Percentiles rank a stretch among this genome's conserved stretches.
These are phyloP conservation scores for Calameuta pallipes DNA, from an alignment of 2,888 invertebrate genomes.

Conservation along the genomic window DNA sequence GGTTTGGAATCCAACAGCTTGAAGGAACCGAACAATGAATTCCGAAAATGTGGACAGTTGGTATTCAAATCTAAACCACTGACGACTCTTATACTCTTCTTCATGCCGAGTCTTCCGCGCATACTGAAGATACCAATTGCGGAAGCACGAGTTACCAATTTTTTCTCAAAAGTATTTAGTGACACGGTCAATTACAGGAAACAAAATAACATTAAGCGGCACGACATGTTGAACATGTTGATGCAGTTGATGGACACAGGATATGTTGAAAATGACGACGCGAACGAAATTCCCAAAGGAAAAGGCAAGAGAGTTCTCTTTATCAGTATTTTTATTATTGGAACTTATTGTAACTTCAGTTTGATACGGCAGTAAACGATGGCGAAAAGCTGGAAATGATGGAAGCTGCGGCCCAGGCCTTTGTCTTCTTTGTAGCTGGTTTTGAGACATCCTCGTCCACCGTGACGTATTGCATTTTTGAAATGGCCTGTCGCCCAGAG, in stretches of 20 bases:
- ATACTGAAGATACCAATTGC: not conserved
- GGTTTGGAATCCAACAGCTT: slow-evolving; percentile 63
- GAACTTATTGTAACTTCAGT: no score
- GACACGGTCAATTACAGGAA: slow-evolving; percentile 28
- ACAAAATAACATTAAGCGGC: slow-evolving; percentile 27
- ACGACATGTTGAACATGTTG: slow-evolving; percentile 40
- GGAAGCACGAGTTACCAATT: slow-evolving; percentile 19
- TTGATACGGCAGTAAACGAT: not conserved
- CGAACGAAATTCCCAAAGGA: no score
- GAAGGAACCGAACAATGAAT: slow-evolving; percentile 56
- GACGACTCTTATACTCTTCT: not conserved
- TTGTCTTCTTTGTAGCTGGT: slow-evolving; percentile 74
- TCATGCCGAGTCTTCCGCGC: not conserved
- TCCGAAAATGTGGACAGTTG: slow-evolving; percentile 39
- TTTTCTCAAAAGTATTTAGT: slow-evolving; percentile 30
- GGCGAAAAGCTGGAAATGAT: slow-evolving; percentile 52
- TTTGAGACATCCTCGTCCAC: slow-evolving; percentile 75
- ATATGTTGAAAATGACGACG: slow-evolving; percentile 13
- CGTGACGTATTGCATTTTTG: slow-evolving; percentile 70
- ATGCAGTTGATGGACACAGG: slow-evolving; percentile 32
- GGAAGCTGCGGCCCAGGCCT: slow-evolving; percentile 70
- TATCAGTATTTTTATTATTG: no score
- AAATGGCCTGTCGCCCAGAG: slow-evolving; percentile 68
- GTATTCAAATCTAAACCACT: slow-evolving; percentile 16
- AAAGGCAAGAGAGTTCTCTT: no score